Conservation (phyloP, 2,797 vertebrate genomes). For the Ctenopoma multispine region DNA sequence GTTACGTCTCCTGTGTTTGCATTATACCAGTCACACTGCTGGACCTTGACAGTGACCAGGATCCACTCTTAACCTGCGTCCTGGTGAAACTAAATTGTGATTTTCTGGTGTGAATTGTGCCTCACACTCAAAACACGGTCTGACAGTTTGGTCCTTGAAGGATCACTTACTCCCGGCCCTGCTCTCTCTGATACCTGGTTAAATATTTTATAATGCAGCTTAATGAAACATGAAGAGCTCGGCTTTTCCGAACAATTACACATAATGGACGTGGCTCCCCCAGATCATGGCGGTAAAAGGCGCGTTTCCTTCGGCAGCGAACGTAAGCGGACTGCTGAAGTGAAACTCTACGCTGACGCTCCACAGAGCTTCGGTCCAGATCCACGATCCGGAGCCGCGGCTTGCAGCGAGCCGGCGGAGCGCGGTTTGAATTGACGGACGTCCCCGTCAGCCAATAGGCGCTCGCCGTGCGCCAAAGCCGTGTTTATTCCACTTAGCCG, state of each 20-base stretch:
- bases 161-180: slow-evolving; percentile 23
- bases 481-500: slow-evolving; percentile 22
- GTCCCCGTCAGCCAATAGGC: slow-evolving; percentile 61
- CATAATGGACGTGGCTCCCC: background rate
- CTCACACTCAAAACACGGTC: slow-evolving; percentile 40
- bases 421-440: slow-evolving; percentile 68
- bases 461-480: slow-evolving; percentile 42
- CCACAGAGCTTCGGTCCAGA: slow-evolving; percentile 25
- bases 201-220: slow-evolving; percentile 42
- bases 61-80: background rate
- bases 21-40: too few species aligned
- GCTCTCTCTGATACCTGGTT: slow-evolving; percentile 22
- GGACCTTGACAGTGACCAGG: too few species aligned
- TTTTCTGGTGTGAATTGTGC: background rate
- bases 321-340: slow-evolving; percentile 19
- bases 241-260: slow-evolving; percentile 21
- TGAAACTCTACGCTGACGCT: slow-evolving; percentile 47
- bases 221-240: slow-evolving; percentile 12
- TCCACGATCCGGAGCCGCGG: slow-evolving; percentile 61
- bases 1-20: too few species aligned
- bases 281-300: slow-evolving; percentile 30
- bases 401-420: slow-evolving; percentile 45
- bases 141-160: slow-evolving; percentile 10
- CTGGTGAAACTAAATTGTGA: background rate
- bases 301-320: slow-evolving; percentile 2